Percentiles rank a stretch among this genome's conserved stretches.
Conservation (phyloP, 1,140 invertebrate genomes). For the Trachelipus rathkii region DNA sequence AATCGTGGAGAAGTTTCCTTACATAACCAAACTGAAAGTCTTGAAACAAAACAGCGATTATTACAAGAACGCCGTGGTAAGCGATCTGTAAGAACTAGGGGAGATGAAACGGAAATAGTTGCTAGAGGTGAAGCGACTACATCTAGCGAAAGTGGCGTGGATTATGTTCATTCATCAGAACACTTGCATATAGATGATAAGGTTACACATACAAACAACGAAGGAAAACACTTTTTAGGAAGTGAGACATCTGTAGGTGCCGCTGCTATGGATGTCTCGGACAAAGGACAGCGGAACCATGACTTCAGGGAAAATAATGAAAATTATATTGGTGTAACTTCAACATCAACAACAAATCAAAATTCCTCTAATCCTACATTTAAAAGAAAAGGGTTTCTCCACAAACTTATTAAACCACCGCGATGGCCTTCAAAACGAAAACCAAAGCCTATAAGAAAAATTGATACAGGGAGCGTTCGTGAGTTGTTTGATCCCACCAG, state of each 20-base stretch:
- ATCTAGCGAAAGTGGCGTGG: constrained; percentile 34
- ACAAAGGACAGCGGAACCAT: constrained; percentile 35
- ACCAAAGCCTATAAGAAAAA: constrained; percentile 17
- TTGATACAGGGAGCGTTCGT: constrained; percentile 30
- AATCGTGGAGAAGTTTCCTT: not conserved
- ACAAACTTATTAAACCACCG: constrained; percentile 48
- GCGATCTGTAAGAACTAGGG: not conserved
- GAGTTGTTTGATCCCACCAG: constrained; percentile 39
- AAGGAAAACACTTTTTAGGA: constrained; percentile 35
- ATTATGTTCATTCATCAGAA: not conserved
- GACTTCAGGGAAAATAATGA: constrained; percentile 31
- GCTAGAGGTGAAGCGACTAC: constrained; percentile 35
- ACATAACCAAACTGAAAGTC: not conserved
- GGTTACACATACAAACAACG: not conserved
- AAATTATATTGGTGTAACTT: constrained; percentile 18
- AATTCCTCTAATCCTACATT: constrained; percentile 4
- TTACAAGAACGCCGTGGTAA: not conserved
- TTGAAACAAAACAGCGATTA: not conserved
- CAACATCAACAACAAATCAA: not conserved
- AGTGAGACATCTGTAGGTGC: constrained; percentile 41
- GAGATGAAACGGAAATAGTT: constrained; percentile 20
- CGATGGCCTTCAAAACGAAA: constrained; percentile 49
- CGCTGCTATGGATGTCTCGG: constrained; percentile 41
- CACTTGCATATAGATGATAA: not conserved
- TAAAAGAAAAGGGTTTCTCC: constrained; percentile 48